Conservation (phyloP, 2,888 invertebrate genomes). For the Graphium colonna region DNA sequence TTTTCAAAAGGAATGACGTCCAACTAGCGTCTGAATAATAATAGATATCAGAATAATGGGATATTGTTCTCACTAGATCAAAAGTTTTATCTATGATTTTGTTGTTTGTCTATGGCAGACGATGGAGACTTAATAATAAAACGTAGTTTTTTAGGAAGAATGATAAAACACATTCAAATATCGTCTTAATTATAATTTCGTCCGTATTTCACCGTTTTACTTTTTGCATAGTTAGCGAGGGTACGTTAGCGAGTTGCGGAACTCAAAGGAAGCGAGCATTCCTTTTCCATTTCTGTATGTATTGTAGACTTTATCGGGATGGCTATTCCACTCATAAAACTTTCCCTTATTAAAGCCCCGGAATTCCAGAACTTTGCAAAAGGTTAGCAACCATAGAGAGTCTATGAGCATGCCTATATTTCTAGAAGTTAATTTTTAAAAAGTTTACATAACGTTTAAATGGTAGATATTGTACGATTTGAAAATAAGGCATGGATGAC, state of each 20-base stretch:
- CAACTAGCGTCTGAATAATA: too few relatives aligned
- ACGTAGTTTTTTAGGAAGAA: too few relatives aligned
- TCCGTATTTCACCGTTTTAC: background rate
- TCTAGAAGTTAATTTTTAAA: background rate
- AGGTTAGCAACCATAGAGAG: conserved; percentile 4
- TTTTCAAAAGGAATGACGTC: too few relatives aligned
- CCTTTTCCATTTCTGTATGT: conserved; percentile 10
- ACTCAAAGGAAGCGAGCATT: conserved; percentile 18
- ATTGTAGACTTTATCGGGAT: conserved; percentile 18
- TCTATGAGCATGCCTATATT: background rate
- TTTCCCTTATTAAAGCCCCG: conserved; percentile 14
- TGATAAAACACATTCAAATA: background rate
- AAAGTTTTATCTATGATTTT: too few relatives aligned
- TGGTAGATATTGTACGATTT: background rate
- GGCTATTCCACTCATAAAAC: conserved; percentile 10
- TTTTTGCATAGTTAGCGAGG: conserved; percentile 1
- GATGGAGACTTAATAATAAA: too few relatives aligned
- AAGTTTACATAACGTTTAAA: background rate
- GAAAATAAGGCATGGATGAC: too few relatives aligned
- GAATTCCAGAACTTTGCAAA: conserved; percentile 11
- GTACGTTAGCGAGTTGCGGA: background rate
- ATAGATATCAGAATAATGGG: too few relatives aligned
- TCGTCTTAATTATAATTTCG: background rate
- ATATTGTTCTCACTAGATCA: too few relatives aligned
- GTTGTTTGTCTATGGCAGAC: too few relatives aligned